phyloP scores from a whole-genome alignment of 2,113 vertebrate genomes.

The Balaenoptera acutorostrata region DNA sequence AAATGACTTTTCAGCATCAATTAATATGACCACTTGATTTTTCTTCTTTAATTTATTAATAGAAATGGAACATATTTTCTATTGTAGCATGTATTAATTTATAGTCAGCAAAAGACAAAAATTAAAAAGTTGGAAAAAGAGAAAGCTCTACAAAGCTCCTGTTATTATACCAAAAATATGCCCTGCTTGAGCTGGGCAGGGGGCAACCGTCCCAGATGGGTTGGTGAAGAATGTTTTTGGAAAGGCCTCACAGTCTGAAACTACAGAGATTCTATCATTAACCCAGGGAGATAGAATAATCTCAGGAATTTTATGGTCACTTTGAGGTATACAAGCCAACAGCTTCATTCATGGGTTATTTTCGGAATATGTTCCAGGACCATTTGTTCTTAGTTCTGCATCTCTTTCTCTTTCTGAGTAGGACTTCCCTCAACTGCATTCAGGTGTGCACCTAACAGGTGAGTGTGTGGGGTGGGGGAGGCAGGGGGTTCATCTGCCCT shows the following conservation, averaged over 20 bases:
- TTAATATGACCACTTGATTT: not conserved
- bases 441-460: too few relatives aligned
- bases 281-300: not conserved
- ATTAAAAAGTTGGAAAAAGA: not conserved
- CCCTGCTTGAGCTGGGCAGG: too few relatives aligned
- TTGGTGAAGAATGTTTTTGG: not conserved
- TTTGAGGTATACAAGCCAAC: not conserved
- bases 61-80: not conserved
- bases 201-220: not conserved
- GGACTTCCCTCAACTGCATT: not conserved
- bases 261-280: not conserved
- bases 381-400: not conserved
- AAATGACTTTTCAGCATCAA: not conserved
- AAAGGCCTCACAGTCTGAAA: not conserved
- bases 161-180: not conserved
- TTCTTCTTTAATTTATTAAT: not conserved
- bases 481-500: not conserved
- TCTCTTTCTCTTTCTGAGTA: not conserved
- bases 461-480: accelerated
- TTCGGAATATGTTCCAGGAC: not conserved
- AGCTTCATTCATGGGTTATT: not conserved
- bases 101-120: not conserved
- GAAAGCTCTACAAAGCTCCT: not conserved
- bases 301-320: not conserved
- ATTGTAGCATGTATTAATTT: not conserved